Evolutionary conservation across 1,140 invertebrate species (phyloP).

Genomic region (Drosophila trapezifrons): DNA sequence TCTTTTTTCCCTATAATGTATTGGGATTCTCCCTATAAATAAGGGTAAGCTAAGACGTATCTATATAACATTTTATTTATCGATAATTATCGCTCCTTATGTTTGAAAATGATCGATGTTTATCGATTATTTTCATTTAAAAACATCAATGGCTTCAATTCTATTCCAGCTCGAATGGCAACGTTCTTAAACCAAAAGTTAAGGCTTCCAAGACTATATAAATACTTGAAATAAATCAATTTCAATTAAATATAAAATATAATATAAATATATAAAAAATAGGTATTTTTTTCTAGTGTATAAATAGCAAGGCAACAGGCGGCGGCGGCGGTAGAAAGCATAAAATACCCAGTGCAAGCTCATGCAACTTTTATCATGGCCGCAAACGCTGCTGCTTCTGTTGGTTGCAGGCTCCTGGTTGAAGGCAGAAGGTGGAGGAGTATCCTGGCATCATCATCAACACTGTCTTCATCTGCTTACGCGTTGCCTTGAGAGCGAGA

Average conservation of each 20-base stretch:
- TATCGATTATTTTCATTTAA: too few relatives aligned
- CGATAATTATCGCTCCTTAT: too few relatives aligned
- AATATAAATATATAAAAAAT: background rate
- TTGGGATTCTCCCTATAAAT: too few relatives aligned
- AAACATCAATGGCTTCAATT: too few relatives aligned
- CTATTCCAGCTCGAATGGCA: background rate
- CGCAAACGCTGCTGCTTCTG: constrained; percentile 53
- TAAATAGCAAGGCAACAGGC: constrained; percentile 29
- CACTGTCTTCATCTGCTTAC: constrained; percentile 47
- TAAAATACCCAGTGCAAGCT: constrained; percentile 79
- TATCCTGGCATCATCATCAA: constrained; percentile 30
- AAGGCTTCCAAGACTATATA: too few relatives aligned
- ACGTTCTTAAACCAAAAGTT: too few relatives aligned
- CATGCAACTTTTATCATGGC: constrained; percentile 83
- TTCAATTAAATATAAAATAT: background rate
- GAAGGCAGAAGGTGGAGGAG: background rate
- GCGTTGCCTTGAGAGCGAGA: constrained; percentile 35
- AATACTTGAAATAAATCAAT: background rate
- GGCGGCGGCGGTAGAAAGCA: constrained; percentile 40
- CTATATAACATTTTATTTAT: too few relatives aligned
- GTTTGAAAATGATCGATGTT: too few relatives aligned
- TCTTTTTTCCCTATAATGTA: too few relatives aligned
- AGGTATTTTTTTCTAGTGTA: constrained; percentile 6
- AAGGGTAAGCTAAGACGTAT: too few relatives aligned
- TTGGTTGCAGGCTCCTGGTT: constrained; percentile 16